These are phyloP conservation scores for Hozukius guyotensis DNA, from an alignment of 2,797 vertebrate genomes.

Conservation along the genomic window DNA sequence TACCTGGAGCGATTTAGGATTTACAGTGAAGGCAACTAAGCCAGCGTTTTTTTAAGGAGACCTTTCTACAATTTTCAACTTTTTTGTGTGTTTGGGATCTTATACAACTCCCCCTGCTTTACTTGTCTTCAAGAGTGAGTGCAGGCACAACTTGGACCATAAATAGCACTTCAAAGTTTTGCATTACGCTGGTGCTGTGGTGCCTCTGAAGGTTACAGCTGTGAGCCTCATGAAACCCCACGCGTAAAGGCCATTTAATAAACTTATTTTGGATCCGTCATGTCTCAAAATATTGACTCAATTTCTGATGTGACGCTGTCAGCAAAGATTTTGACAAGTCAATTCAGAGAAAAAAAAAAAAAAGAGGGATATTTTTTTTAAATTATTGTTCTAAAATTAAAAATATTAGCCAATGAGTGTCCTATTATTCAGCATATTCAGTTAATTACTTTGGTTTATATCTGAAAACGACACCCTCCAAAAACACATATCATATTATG, in stretches of 20 bases:
- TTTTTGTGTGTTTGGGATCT: conserved; percentile 35
- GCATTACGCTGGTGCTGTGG: conserved; percentile 66
- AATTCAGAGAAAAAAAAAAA: conserved; percentile 50
- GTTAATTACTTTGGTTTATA: neutral
- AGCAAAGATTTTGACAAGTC: conserved; percentile 69
- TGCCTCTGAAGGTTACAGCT: conserved; percentile 70
- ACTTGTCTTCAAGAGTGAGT: conserved; percentile 48
- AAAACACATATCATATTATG: neutral
- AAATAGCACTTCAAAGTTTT: conserved; percentile 74
- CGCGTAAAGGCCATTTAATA: conserved; percentile 73
- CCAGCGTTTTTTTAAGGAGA: conserved; percentile 36
- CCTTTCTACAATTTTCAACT: conserved; percentile 24
- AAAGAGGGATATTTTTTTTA: neutral
- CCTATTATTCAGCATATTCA: neutral
- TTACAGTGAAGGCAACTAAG: conserved; percentile 33
- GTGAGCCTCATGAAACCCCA: conserved; percentile 60
- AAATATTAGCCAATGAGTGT: neutral
- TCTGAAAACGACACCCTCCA: neutral
- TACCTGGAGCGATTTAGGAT: conserved; percentile 39
- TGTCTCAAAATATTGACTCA: conserved; percentile 77
- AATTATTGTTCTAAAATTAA: neutral
- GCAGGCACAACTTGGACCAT: conserved; percentile 64
- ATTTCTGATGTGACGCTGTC: conserved; percentile 76
- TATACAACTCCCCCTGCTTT: conserved; percentile 35
- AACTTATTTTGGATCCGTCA: conserved; percentile 73